These are phyloP conservation scores for Ursus arctos DNA, from an alignment of 2,113 vertebrate species.

Conservation along the genomic window DNA sequence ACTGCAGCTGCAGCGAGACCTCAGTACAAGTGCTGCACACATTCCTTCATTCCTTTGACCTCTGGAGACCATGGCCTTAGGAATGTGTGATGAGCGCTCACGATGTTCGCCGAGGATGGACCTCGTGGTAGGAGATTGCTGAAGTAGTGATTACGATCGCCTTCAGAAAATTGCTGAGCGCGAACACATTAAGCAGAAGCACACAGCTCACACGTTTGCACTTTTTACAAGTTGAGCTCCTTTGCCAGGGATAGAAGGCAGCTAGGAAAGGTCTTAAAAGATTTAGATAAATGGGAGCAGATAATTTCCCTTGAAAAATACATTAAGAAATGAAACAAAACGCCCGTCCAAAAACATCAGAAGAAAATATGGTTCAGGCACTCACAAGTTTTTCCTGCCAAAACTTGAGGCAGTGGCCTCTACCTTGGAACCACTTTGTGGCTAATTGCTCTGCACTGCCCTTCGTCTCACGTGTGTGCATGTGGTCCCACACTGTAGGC, in stretches of 20 bases:
- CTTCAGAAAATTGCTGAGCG: constrained; percentile 59
- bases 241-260: constrained; percentile 36
- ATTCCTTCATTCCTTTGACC: constrained; percentile 55
- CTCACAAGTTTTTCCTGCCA: neutral
- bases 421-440: neutral
- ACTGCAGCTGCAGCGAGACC: neutral
- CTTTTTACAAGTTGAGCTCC: constrained; percentile 28
- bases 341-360: neutral
- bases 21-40: neutral
- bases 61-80: neutral
- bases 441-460: neutral
- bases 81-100: constrained; percentile 49
- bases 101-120: neutral
- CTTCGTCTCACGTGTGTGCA: neutral
- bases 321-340: constrained; percentile 59
- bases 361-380: constrained; percentile 49
- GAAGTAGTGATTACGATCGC: neutral
- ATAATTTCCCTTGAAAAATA: constrained; percentile 62
- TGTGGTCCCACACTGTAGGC: neutral
- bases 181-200: constrained; percentile 46
- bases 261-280: constrained; percentile 50
- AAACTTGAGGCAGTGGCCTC: neutral
- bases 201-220: neutral
- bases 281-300: constrained; percentile 62
- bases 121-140: neutral